Evolutionary conservation across 1,140 invertebrate genomes (phyloP).

Genomic region (Camponotus vicinus): DNA sequence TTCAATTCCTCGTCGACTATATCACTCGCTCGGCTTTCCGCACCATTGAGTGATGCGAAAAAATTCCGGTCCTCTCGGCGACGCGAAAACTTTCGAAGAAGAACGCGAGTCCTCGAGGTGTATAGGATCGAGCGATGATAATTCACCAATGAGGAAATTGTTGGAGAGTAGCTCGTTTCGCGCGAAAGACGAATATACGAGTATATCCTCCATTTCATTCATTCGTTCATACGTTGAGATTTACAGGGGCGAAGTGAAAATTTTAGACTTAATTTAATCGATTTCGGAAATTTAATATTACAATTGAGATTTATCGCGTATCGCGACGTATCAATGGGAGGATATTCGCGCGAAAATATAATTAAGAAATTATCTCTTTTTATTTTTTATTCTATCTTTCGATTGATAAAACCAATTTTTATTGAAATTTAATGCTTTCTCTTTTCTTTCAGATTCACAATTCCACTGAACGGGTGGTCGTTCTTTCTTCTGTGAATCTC

Average conservation of each 20-base stretch:
- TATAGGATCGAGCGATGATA: not conserved
- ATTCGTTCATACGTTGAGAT: slow-evolving; percentile 12
- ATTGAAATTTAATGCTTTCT: not conserved
- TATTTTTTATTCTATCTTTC: not conserved
- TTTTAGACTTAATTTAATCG: not conserved
- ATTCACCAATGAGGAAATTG: slow-evolving; percentile 16
- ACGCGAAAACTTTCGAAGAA: slow-evolving; percentile 27
- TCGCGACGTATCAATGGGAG: not conserved
- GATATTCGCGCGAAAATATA: not conserved
- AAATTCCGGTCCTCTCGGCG: slow-evolving; percentile 61
- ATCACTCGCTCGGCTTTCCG: slow-evolving; percentile 62
- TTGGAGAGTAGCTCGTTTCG: slow-evolving; percentile 22
- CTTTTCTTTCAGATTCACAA: slow-evolving; percentile 88
- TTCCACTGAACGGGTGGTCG: slow-evolving; percentile 91
- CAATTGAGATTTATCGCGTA: not conserved
- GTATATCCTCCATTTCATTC: slow-evolving; percentile 32
- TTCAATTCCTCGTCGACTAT: slow-evolving; percentile 63
- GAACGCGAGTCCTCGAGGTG: too few species aligned
- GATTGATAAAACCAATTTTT: not conserved
- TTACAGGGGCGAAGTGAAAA: slow-evolving; percentile 8
- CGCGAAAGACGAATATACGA: slow-evolving; percentile 4
- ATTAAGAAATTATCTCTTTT: not conserved
- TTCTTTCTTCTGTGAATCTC: slow-evolving; percentile 91
- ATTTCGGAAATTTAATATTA: not conserved
- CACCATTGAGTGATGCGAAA: slow-evolving; percentile 66